A percentile compares a stretch with the other conserved stretches of the same genome.
These are phyloP conservation scores for Phenganax stokvisi DNA, from an alignment of 92 coral and sea anemone genomes.

Conservation along the genomic window DNA sequence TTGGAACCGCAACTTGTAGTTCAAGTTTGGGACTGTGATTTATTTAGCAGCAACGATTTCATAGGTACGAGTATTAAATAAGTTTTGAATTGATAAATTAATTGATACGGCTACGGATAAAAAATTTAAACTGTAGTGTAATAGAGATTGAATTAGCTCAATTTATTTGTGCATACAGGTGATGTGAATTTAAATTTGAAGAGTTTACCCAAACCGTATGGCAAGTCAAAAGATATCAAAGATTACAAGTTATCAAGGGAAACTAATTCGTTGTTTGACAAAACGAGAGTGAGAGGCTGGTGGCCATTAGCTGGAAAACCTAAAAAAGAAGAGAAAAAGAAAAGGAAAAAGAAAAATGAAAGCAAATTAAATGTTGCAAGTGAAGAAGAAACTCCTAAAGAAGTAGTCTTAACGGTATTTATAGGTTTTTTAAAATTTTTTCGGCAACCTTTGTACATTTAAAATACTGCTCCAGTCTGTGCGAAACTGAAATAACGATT, in stretches of 20 bases:
- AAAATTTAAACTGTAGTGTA: too few relatives aligned
- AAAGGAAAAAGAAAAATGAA: too few relatives aligned
- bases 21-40: slow-evolving; percentile 51
- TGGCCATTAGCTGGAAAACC: slow-evolving; percentile 14
- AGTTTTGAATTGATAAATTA: too few relatives aligned
- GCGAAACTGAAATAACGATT: too few relatives aligned
- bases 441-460: too few relatives aligned
- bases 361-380: neutral
- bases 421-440: neutral
- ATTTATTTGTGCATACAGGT: neutral
- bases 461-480: too few relatives aligned
- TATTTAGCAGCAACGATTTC: slow-evolving; percentile 18
- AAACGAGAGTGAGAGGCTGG: slow-evolving; percentile 3
- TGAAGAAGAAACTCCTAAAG: neutral
- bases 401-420: neutral
- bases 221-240: neutral
- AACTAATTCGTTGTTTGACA: slow-evolving; percentile 15
- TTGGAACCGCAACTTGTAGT: slow-evolving; percentile 19
- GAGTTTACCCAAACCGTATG: neutral
- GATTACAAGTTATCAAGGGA: neutral
- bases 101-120: too few relatives aligned
- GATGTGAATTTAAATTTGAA: slow-evolving; percentile 8
- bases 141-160: too few relatives aligned
- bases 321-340: neutral
- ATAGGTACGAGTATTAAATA: slow-evolving; percentile 26